These are phyloP conservation scores for Acropternis orthonyx DNA, from an alignment of 2,797 vertebrate species.

Conservation along the genomic window DNA sequence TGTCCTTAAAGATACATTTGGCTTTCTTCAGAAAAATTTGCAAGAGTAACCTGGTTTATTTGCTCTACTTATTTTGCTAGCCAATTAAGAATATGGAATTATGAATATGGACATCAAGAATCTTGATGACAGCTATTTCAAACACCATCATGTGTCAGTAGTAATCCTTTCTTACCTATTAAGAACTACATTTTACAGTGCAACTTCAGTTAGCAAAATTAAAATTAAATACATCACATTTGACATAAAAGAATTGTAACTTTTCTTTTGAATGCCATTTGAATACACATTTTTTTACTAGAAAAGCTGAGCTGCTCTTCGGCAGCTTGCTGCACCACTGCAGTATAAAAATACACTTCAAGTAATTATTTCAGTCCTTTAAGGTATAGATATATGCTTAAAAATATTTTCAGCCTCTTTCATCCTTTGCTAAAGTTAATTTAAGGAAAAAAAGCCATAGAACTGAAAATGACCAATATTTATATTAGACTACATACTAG, in stretches of 20 bases:
- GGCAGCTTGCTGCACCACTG: background rate
- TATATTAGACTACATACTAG: background rate
- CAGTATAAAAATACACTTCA: background rate
- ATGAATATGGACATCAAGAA: background rate
- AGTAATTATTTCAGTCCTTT: background rate
- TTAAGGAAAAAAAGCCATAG: background rate
- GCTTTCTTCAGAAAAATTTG: background rate
- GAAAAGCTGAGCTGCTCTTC: background rate
- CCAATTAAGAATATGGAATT: background rate
- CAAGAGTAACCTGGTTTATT: background rate
- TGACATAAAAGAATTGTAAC: accelerated
- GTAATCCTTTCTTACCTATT: background rate
- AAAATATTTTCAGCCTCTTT: background rate
- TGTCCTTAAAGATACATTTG: background rate
- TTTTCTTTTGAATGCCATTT: background rate
- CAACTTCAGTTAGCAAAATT: background rate
- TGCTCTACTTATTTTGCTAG: background rate
- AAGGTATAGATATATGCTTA: background rate
- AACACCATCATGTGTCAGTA: background rate
- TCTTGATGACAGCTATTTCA: background rate
- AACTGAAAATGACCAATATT: background rate
- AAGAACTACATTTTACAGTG: background rate
- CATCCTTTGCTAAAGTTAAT: background rate
- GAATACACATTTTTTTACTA: background rate
- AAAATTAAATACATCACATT: background rate